Evolutionary conservation across 2,888 invertebrate genomes (phyloP), one percentile per base, ranked within the genome.

Genomic region (Corythucha ciliata): DNA sequence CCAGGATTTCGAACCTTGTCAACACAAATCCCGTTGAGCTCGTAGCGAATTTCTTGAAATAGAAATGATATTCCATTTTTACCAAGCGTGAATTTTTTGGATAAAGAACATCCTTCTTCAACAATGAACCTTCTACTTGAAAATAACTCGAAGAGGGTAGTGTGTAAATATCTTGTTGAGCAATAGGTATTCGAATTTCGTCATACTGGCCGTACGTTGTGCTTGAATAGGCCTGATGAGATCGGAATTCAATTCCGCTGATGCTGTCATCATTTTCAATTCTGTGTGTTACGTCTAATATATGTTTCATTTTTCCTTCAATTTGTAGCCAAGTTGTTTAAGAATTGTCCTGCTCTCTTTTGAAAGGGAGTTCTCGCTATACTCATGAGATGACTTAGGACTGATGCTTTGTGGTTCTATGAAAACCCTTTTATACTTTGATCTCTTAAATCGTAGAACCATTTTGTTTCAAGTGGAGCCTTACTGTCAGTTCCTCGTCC

Each of bases 181-280:
- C 60, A 32, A 64, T 60, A 18, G 62, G 60, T 41, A 65, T 64
- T 20, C 63, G 48, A 25, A 64, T 63, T 60, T 64, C 62, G 64
- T 64, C 64, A 55, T 61, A 66, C 41, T 62, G 60, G 49, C 64
- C 58, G 46, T 55, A 58, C 36, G 53, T 55, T 24, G 56, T 52
- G 14, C 57, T 48, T 42, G 60, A 50, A 54, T 63, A 63, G 45
- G 63, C 63, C 53, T 58, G 57, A 57, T 64, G 62, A 16, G 57
- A 58, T 44, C 61, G 63, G 32, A 33, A 49, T 39, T 39, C 40
- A 18, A 20, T 20, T n/a, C 21, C 8, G n/a, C n/a, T 39, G 32
- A 54, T 29, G 12, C 36, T 39, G 18, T 54, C 45, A 34, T 54
- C 50, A 42, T 50, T 50, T n/a, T n/a, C n/a, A n/a, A n/a, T n/a